A percentile compares a stretch with the other conserved stretches of the same genome.
phyloP scores from a whole-genome alignment of 2,888 invertebrate species.

The Microplitis deprimator region DNA sequence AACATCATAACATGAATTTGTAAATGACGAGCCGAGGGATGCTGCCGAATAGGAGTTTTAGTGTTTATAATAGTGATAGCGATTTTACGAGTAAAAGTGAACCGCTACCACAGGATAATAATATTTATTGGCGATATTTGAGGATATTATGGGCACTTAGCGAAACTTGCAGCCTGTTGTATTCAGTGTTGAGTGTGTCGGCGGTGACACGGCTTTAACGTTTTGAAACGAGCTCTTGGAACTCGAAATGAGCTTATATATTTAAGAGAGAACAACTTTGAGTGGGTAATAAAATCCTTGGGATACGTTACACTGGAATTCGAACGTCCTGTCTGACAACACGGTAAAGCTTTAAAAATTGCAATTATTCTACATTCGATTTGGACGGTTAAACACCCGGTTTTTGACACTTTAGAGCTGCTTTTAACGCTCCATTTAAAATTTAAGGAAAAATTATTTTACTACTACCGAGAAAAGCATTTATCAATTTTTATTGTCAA shows the following conservation, averaged over 20 bases:
- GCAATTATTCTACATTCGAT: constrained; percentile 50
- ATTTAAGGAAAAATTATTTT: not conserved
- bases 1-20: not conserved
- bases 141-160: constrained; percentile 57
- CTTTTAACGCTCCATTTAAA: not conserved
- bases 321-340: constrained; percentile 37
- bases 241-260: constrained; percentile 24
- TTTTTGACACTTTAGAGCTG: not conserved
- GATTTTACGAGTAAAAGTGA: constrained; percentile 61
- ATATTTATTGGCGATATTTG: constrained; percentile 64
- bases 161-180: constrained; percentile 40
- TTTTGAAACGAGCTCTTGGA: not conserved
- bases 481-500: not conserved
- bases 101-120: constrained; percentile 50
- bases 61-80: not conserved
- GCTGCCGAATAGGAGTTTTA: not conserved
- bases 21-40: constrained; percentile 15
- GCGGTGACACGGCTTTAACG: constrained; percentile 21
- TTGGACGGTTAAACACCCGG: constrained; percentile 31
- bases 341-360: constrained; percentile 44
- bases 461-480: not conserved
- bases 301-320: constrained; percentile 38
- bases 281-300: constrained; percentile 15
- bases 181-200: constrained; percentile 36
- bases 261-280: constrained; percentile 20